A percentile compares a stretch with the other conserved stretches of the same genome.
phyloP scores from a whole-genome alignment of 2,113 vertebrate genomes.

The Hipposideros armiger region DNA sequence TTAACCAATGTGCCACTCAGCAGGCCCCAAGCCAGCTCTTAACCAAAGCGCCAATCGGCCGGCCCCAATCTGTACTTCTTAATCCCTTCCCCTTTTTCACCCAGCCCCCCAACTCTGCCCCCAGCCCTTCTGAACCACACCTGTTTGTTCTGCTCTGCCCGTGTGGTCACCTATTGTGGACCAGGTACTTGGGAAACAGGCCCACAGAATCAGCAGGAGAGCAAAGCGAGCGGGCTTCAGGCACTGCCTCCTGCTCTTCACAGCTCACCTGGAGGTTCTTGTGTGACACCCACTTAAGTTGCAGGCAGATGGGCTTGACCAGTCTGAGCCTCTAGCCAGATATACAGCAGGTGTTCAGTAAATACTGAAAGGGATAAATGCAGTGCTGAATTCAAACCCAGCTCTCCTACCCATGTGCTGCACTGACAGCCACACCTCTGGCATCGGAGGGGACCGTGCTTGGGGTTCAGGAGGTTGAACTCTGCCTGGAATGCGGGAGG shows the following conservation, averaged over 20 bases:
- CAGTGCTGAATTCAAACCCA: neutral
- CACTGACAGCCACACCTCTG: neutral
- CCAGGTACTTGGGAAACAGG: neutral
- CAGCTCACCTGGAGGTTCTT: neutral
- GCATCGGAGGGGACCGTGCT: neutral
- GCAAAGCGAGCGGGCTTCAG: no score
- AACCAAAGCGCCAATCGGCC: no score
- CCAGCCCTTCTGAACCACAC: no score
- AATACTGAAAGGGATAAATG: neutral
- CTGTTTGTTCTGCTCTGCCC: neutral
- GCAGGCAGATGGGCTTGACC: neutral
- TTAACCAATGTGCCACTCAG: no score
- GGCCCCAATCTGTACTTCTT: neutral
- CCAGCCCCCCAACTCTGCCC: neutral
- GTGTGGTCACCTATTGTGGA: rapidly evolving
- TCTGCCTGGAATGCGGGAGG: neutral
- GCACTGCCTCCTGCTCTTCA: neutral
- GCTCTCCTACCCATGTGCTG: neutral
- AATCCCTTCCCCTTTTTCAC: neutral
- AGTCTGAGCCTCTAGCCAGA: neutral
- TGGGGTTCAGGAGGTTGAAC: neutral
- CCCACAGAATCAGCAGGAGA: neutral
- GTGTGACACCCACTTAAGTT: neutral
- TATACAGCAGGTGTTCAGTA: neutral
- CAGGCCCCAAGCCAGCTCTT: no score